A percentile compares a stretch with the other conserved stretches of the same genome.
Conservation (phyloP, 2,797 vertebrate genomes). For the Salmo trutta region DNA sequence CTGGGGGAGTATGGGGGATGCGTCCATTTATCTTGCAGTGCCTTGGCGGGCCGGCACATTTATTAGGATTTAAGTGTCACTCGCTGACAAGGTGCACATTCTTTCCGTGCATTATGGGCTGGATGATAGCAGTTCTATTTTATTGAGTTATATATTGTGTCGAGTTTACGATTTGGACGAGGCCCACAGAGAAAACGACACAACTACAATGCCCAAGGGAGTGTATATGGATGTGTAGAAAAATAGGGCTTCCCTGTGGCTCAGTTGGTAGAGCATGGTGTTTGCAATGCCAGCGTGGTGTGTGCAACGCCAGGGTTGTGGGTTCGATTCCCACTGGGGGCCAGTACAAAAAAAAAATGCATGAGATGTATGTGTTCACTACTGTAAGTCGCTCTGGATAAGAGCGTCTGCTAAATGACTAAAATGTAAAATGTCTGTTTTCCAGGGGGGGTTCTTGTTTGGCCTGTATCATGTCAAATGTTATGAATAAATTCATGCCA, state of each 20-base stretch:
- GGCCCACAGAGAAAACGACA: slow-evolving; percentile 16
- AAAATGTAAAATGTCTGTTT: too few species aligned
- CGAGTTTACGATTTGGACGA: slow-evolving; percentile 50
- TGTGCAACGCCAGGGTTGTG: too few species aligned
- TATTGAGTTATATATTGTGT: slow-evolving; percentile 60
- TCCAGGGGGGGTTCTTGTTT: background rate
- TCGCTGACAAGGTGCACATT: slow-evolving; percentile 73
- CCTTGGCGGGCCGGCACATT: slow-evolving; percentile 62
- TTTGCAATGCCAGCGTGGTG: too few species aligned
- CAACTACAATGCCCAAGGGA: slow-evolving; percentile 28
- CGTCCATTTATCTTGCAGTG: slow-evolving; percentile 66
- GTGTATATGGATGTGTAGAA: slow-evolving; percentile 26
- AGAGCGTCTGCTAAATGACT: too few species aligned
- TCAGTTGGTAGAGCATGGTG: too few species aligned
- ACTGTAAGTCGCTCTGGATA: too few species aligned
- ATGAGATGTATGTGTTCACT: too few species aligned
- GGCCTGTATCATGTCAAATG: background rate
- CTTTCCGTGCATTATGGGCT: slow-evolving; percentile 65
- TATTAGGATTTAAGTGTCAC: slow-evolving; percentile 73
- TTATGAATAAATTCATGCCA: slow-evolving; percentile 4
- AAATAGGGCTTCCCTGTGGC: too few species aligned
- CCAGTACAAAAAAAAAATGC: too few species aligned
- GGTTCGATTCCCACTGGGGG: too few species aligned
- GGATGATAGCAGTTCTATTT: slow-evolving; percentile 63
- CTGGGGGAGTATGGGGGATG: slow-evolving; percentile 36